Evolutionary conservation across 1,140 invertebrate genomes (phyloP), one percentile per base, ranked within the genome.

Genomic region (Microvelia longipes): DNA sequence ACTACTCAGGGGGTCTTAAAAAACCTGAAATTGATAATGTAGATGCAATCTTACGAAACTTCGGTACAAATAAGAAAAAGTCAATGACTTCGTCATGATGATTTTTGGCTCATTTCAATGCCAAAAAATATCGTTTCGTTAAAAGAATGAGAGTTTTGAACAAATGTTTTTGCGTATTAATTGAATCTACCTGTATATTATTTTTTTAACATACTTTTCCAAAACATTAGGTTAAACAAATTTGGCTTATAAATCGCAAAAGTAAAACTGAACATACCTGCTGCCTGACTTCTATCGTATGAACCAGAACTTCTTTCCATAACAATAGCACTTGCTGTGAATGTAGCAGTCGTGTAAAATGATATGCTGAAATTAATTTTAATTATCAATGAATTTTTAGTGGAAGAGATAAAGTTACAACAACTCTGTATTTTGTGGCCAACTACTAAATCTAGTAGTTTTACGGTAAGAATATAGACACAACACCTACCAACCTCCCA

Each of bases 261-360:
- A 64, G 15, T 66, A 2, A 15, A 24, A 66, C 27, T 29, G 24
- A 29, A 29, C 66, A 29, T 29, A 72, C 71, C 71, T 29, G 71
- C 71, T n/a, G 50, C 66, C 68, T 72, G 69, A 68, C 69, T 72
- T 60, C 71, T 68, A 60, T 72, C 71, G 65, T 70, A 70, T 26
- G 67, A 68, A n/a, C 71, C 71, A 25, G 71, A 70, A 24, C 28
- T 28, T 62, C 71, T 29, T 62, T 72, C 71, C 71, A 72, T 72
- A 25, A 72, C 24, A 24, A 72, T 70, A 27, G 71, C 66, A 64
- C 29, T 70, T 1, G 71, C 70, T 13, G 71, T 72, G 29, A 61
- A 72, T 66, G 68, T 68, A 35, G 30, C 60, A 1, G 71, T 70
- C 19, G 71, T 70, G 61, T 72, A 72, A 68, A 72, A 72, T 2